Evolutionary conservation across 2,888 invertebrate genomes (phyloP), one percentile per base, ranked within the genome.

Genomic region (Cryptus viduatorius): DNA sequence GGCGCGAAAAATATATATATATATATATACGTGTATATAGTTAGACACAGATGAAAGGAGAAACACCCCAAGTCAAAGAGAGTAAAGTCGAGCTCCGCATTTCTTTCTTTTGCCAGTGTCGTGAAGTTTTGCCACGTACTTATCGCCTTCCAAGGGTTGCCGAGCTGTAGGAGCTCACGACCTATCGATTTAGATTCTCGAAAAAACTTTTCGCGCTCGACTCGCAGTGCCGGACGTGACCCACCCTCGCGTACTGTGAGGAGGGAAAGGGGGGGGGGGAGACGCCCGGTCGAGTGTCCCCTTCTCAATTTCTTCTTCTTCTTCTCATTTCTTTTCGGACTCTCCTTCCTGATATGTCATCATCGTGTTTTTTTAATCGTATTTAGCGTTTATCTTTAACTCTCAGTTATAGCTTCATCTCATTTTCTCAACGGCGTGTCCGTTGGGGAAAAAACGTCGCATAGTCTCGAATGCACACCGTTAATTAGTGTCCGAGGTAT

Each of bases 121-220:
- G 31, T 69, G 37, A 79, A 82, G 83, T 88, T 87, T 86, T 80
- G 77, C 81, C 71, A 80, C 82, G 86, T 85, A 85, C 86, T 89
- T 88, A 90, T 87, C 85, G 81, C 82, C 76, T 81, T 79, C 79
- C 46, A 56, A 42, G 59, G 65, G 37, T n/a, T 65, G 16, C 16
- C 65, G 65, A 10, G 56, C 44, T 16, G 16, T 53, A 14, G 79
- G 85, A 31, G 7, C 59, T 61, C 86, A 79, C 87, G 83, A 84
- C 83, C 90, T 87, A 91, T 90, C 90, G 89, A 90, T 90, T 91
- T 89, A 88, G 88, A 91, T 90, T 88, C 89, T 85, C 82, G 68
- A 86, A 88, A 89, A 90, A 89, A 61, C 86, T 89, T 90, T 88
- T 86, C 83, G 79, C 78, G 48, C 85, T 85, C 50, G 71, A 71